These are phyloP conservation scores for Antigone vipio DNA, from an alignment of 2,113 vertebrate species.

Conservation along the genomic window DNA sequence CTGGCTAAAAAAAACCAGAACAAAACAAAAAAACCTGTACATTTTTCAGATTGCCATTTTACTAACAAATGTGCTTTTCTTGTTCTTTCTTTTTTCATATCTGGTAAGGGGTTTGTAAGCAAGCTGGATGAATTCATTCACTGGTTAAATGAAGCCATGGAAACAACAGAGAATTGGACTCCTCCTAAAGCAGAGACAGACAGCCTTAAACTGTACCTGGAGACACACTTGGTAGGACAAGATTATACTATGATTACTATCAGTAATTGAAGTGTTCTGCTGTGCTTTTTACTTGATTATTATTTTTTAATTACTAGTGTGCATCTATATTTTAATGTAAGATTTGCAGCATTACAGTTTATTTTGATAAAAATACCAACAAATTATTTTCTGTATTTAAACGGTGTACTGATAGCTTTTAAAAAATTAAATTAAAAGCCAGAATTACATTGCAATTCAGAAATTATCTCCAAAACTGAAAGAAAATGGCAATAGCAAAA, in stretches of 20 bases:
- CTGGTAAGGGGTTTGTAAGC: conserved; percentile 86
- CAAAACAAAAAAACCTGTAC: not conserved
- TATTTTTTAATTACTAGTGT: conserved; percentile 55
- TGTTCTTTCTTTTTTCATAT: conserved; percentile 32
- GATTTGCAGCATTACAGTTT: not conserved
- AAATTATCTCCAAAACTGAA: conserved; percentile 11
- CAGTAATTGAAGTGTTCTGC: conserved; percentile 37
- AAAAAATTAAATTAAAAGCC: conserved; percentile 3
- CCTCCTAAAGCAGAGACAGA: conserved; percentile 88
- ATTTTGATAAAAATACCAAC: not conserved
- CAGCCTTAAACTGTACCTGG: conserved; percentile 91
- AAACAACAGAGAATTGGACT: conserved; percentile 95
- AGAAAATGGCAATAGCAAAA: not conserved
- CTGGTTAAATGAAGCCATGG: conserved; percentile 94
- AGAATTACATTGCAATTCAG: not conserved
- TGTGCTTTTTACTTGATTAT: conserved; percentile 34
- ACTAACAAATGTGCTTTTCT: conserved; percentile 41
- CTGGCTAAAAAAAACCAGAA: not conserved
- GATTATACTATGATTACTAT: conserved; percentile 19
- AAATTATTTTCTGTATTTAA: not conserved
- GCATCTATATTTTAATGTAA: conserved; percentile 31
- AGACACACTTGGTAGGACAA: conserved; percentile 94
- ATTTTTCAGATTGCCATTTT: conserved; percentile 27
- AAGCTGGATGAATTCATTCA: conserved; percentile 95
- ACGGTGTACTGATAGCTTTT: not conserved